Evolutionary conservation across 1,140 invertebrate genomes (phyloP).

Genomic region (Trachelipus rathkii): DNA sequence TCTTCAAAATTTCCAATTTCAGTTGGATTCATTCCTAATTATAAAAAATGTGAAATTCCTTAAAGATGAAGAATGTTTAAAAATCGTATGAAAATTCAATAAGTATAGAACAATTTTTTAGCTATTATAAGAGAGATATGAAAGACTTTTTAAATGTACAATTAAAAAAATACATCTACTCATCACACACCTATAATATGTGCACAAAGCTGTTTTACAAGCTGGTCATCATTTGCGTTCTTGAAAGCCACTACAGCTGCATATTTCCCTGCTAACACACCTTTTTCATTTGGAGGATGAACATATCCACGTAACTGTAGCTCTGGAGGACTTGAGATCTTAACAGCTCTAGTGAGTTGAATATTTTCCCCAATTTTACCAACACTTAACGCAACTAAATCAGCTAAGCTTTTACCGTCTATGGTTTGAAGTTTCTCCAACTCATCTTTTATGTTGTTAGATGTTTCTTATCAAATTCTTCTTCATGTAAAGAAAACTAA

Average conservation of each 20-base stretch:
- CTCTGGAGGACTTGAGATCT: conserved; percentile 6
- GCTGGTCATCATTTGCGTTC: conserved; percentile 48
- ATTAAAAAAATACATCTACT: conserved; percentile 5
- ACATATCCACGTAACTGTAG: conserved; percentile 60
- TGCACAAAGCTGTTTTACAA: conserved; percentile 74
- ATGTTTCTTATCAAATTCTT: too few relatives aligned
- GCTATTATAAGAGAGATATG: not conserved
- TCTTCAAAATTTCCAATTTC: conserved; percentile 68
- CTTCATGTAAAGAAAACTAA: too few relatives aligned
- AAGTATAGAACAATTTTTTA: too few relatives aligned
- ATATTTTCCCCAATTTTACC: not conserved
- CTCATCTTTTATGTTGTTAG: not conserved
- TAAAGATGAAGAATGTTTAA: not conserved
- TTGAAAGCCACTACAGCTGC: conserved; percentile 71
- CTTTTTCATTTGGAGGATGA: conserved; percentile 59
- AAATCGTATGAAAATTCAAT: too few relatives aligned
- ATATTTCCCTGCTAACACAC: conserved; percentile 66
- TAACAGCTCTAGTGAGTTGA: not conserved
- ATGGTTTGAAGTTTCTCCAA: not conserved
- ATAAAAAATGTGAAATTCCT: not conserved
- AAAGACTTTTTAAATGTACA: not conserved
- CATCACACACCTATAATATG: conserved; percentile 71
- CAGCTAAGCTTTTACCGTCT: not conserved
- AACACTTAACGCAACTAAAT: not conserved
- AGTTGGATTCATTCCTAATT: conserved; percentile 70